Base-by-base conservation (phyloP, 2,888 invertebrate species). In the Timema cristinae region DNA sequence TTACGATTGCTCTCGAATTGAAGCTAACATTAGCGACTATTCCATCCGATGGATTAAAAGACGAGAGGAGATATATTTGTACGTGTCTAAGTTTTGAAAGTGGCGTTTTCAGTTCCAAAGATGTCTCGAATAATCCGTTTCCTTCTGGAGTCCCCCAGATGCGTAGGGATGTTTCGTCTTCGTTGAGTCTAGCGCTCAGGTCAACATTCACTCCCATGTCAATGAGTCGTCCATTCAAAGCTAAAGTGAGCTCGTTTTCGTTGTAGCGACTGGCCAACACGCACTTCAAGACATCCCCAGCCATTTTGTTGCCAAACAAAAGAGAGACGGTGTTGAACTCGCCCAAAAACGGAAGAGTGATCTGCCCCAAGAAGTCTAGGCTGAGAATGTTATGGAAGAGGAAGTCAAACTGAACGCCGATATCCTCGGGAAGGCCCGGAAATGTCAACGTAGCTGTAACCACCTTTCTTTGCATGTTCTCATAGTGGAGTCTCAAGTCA, bases 1-100 rank as follows among this genome's bases (percentile, higher is more conserved):
- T 68, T 48, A 70, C 11, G 6, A 73, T 32, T 16, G 70, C 71
- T 16, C 68, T 68, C 15, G 69, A 59, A 52, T 74, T 74, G 66
- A 70, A 67, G n/a, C 51, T 70, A 47, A 73, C 52, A 16, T 66
- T 72, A 50, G 61, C 71, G 56, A 66, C 13, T 50, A 32, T n/a
- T 7, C 63, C 63, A 9, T 47, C 63, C 48, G 63, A n/a, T 63
- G 47, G 63, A 63, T 63, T 7, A 7, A 6, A 10, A 9, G 63
- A 32, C n/a, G 32, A 11, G 32, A 48, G 13, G 47, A 15, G 10
- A 13, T 63, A 11, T 16, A 63, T n/a, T 10, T n/a, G 6, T 6
- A 63, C 10, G 9, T 63, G 7, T 11, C 13, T 63, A 8, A 63
- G 32, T 32, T 13, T 47, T 48, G 9, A 6, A 8, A 63, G 48